Base-by-base conservation (phyloP, 2,888 invertebrate species). In the Callyntrura guangdongensis region DNA sequence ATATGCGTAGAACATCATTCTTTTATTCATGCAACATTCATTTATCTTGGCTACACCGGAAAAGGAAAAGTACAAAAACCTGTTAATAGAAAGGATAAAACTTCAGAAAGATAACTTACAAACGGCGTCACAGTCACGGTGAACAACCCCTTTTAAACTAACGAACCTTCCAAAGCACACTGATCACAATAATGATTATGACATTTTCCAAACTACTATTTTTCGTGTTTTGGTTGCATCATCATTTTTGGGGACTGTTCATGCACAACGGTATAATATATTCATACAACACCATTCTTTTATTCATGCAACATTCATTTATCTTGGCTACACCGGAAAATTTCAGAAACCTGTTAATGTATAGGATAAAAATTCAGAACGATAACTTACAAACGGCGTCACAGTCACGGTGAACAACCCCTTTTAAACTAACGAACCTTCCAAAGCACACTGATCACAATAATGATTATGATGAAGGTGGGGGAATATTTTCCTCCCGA, bases 381-480 rank as follows among this genome's bases (percentile, higher is more conserved):
- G n/a, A n/a, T n/a, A n/a, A n/a, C n/a, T n/a, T n/a, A n/a, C n/a
- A n/a, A n/a, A n/a, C 53, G 12, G 14, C 2, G 12, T 9, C 53
- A 9, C 12, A 53, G n/a, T n/a, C 53, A 12, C 3, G 8, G 12
- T 36, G 36, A 20, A 64, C 11, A 3, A 12, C 69, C 69, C 69
- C 69, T n/a, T 9, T 45, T 11, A n/a, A 36, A 72, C 69, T 72
- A 72, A 72, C 69, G 69, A 72, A 72, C 45, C 45, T 45, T 11
- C 36, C 36, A 64, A 64, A n/a, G 36, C 14, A n/a, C 45, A 61
- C 61, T 72, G 45, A 45, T 72, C 45, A 72, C 20, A 36, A 72
- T 72, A 45, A 45, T 72, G 69, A 72, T 72, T 72, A 72, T 72
- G 45, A 72, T 72, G 69, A 72, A 72, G 36, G 45, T 72, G 45